Conservation (phyloP, 2,888 invertebrate species). For the Sisyra terminalis region DNA sequence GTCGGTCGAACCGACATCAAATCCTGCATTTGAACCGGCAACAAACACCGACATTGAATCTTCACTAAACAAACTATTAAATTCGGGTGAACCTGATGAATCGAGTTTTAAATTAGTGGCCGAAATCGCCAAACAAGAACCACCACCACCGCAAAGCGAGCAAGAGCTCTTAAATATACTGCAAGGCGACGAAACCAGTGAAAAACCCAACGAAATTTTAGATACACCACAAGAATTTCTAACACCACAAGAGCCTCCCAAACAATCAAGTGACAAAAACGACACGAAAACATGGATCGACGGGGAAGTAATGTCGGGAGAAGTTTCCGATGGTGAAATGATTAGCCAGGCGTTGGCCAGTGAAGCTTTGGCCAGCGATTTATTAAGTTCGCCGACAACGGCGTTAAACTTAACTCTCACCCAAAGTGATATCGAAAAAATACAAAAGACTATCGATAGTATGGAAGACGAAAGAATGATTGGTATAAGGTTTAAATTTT, state of each 20-base stretch:
- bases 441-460: conserved; percentile 9
- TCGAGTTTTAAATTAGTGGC: neutral
- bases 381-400: conserved; percentile 6
- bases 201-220: no score
- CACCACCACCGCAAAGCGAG: neutral
- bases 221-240: no score
- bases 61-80: conserved; percentile 3
- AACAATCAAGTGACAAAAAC: neutral
- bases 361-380: conserved; percentile 5
- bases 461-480: conserved; percentile 6
- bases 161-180: conserved; percentile 6
- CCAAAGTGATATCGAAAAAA: conserved; percentile 8
- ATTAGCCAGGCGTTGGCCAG: conserved; percentile 6
- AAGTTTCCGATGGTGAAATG: conserved; percentile 7
- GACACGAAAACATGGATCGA: neutral
- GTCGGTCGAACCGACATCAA: neutral
- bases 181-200: neutral
- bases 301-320: conserved; percentile 1
- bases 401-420: conserved; percentile 1
- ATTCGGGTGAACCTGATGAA: neutral
- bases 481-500: no score
- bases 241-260: neutral
- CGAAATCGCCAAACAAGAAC: neutral
- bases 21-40: neutral
- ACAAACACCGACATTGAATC: conserved; percentile 6